Evolutionary conservation across 2,797 vertebrate species (phyloP), one percentile per base, ranked within the genome.

Genomic region (Tachyglossus aculeatus): DNA sequence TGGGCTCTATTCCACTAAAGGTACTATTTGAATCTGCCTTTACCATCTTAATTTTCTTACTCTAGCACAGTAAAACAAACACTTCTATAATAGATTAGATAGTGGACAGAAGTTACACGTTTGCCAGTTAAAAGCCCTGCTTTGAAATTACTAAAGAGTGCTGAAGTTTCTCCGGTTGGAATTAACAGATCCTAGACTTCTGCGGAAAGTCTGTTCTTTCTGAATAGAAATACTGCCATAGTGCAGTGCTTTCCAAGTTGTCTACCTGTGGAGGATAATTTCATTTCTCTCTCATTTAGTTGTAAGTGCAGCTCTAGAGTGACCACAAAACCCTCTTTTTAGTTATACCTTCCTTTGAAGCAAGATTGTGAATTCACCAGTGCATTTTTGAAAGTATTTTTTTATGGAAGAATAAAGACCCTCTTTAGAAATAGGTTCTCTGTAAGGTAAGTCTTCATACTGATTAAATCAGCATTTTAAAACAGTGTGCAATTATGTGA

Each of bases 161-260:
- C 67, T 81, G 59, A 32, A 48, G 71, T 86, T 82, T 74, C n/a
- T n/a, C n/a, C 48, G 74, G 1, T 71, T 70, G 61, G 56, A 80
- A 58, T 81, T 32, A 44, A 48, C 36, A 45, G 77, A 63, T 80
- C 11, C 33, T 18, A 52, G 29, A 11, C 55, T 72, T 37, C 41
- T 58, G 56, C 69, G 18, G n/a, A 74, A 83, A 70, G 70, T 21
- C 13, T 4, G 55, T 62, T 56, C 5, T 37, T 69, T 63, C 51
- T 82, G 67, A 44, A 51, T 39, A 6, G 48, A 47, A 66, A 70
- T 68, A 36, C 37, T 51, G 33, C 61, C 86, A 64, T 88, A 16
- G 73, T 74, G 52, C 32, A 31, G 37, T 54, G 54, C 43, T 60
- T 63, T 66, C 66, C 38, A 15, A 57, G 54, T 48, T 45, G 66